Evolutionary conservation across 2,888 invertebrate genomes (phyloP).

Genomic region (Tribolium freemani): DNA sequence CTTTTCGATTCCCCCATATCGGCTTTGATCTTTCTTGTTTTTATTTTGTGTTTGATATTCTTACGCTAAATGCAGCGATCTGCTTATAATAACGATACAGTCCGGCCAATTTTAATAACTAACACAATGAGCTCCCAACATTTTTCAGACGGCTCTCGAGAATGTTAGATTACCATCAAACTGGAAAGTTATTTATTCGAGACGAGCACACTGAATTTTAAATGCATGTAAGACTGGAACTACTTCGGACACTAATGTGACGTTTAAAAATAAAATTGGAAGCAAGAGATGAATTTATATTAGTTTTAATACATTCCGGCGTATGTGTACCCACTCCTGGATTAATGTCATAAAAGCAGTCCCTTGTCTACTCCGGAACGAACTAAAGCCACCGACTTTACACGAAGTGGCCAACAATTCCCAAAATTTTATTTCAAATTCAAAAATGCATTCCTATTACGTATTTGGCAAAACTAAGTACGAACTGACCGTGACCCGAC

Average conservation of each 20-base stretch:
- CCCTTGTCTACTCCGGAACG: slow-evolving; percentile 1
- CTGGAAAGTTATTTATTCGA: slow-evolving; percentile 16
- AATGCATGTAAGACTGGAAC: slow-evolving; percentile 4
- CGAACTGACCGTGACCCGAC: too few relatives aligned
- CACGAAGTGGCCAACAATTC: too few relatives aligned
- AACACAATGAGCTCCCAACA: background rate
- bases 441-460: too few relatives aligned
- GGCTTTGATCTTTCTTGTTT: slow-evolving; percentile 34
- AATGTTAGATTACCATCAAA: background rate
- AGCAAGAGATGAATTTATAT: slow-evolving; percentile 16
- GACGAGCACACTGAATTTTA: slow-evolving; percentile 11
- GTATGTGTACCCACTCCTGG: background rate
- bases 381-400: background rate
- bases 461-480: too few relatives aligned
- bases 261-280: slow-evolving; percentile 16
- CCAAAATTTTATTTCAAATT: too few relatives aligned
- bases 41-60: slow-evolving; percentile 36
- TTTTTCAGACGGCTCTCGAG: background rate
- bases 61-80: slow-evolving; percentile 2
- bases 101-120: background rate
- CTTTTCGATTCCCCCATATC: slow-evolving; percentile 29
- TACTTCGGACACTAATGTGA: slow-evolving; percentile 16
- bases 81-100: too few relatives aligned
- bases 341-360: slow-evolving; percentile 9
- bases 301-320: background rate